A percentile compares a stretch with the other conserved stretches of the same genome.
Conservation (phyloP, 2,888 invertebrate genomes). For the Phortica okadai region DNA sequence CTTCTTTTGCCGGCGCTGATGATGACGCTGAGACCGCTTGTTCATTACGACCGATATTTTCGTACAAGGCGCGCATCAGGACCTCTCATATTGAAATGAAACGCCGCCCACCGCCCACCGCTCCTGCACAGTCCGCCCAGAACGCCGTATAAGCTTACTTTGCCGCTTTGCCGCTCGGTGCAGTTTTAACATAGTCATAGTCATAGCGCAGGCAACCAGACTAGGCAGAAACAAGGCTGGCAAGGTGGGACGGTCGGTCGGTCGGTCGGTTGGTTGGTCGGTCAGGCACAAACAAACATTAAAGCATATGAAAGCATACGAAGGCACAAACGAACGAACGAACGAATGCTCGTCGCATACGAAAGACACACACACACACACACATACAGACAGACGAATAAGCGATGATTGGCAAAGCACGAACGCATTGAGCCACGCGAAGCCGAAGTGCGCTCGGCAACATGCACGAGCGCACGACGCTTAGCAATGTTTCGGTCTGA, state of each 20-base stretch:
- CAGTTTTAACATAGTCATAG: background rate
- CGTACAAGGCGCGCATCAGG: slow-evolving; percentile 55
- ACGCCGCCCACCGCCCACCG: background rate
- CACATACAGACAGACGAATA: background rate
- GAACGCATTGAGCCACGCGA: background rate
- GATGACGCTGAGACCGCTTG: background rate
- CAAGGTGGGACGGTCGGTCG: background rate
- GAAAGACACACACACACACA: too few relatives aligned
- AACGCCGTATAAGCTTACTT: background rate
- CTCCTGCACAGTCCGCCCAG: background rate
- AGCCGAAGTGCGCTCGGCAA: background rate
- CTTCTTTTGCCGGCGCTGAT: slow-evolving; percentile 42
- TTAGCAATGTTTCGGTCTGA: background rate
- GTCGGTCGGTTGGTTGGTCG: slow-evolving; percentile 1
- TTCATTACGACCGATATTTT: slow-evolving; percentile 27
- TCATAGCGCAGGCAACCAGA: too few relatives aligned
- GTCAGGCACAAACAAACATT: slow-evolving; percentile 26
- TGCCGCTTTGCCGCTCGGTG: background rate
- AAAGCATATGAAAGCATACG: slow-evolving; percentile 5
- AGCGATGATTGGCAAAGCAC: background rate
- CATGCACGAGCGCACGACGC: background rate
- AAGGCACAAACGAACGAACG: slow-evolving; percentile 1
- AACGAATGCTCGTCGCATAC: background rate
- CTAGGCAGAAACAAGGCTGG: too few relatives aligned
- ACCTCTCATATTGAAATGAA: slow-evolving; percentile 34